A percentile compares a stretch with the other conserved stretches of the same genome.
Conservation (phyloP, 2,888 invertebrate species). For the Lumbricus terrestris region DNA sequence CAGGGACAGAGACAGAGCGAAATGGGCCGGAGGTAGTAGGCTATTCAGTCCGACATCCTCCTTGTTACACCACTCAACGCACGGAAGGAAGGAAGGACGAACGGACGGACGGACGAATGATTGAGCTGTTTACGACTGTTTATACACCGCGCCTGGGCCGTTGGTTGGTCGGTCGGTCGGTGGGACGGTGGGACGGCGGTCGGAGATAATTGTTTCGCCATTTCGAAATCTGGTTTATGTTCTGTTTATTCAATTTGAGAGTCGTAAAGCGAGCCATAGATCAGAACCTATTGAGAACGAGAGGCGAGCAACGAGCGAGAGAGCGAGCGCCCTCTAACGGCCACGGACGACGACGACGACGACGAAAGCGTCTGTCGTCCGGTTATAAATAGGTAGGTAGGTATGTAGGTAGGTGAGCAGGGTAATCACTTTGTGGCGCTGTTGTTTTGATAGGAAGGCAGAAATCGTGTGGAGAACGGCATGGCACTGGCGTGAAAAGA, state of each 20-base stretch:
- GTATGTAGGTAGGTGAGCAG: not conserved
- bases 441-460: not conserved
- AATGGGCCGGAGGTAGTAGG: not conserved
- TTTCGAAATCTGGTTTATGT: constrained; percentile 12
- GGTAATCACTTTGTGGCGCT: not conserved
- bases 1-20: too few species aligned
- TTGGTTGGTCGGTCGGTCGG: not conserved
- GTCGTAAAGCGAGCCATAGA: not conserved
- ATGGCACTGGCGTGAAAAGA: not conserved
- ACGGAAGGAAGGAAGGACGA: not conserved
- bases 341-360: not conserved
- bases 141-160: not conserved
- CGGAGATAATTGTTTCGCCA: constrained; percentile 10
- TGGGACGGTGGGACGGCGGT: not conserved
- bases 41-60: not conserved
- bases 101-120: not conserved
- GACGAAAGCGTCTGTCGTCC: not conserved
- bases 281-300: not conserved
- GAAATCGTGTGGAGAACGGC: not conserved
- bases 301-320: too few species aligned
- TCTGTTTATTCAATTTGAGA: constrained; percentile 3
- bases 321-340: not conserved
- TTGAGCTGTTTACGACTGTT: constrained; percentile 3
- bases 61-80: not conserved
- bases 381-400: not conserved